These are phyloP conservation scores for Mastacembelus armatus DNA, from an alignment of 2,797 vertebrate species.

Conservation along the genomic window DNA sequence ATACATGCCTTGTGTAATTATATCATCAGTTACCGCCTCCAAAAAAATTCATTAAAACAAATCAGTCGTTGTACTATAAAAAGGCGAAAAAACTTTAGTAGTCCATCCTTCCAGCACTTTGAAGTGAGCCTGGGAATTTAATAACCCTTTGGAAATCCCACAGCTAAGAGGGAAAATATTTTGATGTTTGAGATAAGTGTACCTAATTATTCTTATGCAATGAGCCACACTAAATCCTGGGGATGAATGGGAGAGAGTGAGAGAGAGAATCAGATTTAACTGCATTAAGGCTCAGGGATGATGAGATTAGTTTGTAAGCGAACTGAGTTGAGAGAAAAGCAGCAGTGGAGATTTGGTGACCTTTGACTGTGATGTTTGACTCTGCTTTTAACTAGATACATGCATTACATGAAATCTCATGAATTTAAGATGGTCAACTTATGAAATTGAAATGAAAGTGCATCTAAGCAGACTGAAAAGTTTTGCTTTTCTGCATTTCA, in stretches of 20 bases:
- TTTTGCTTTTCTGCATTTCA: slow-evolving; percentile 9
- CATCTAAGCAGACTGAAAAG: slow-evolving; percentile 13
- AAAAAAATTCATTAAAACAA: too few species aligned
- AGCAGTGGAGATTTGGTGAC: slow-evolving; percentile 41
- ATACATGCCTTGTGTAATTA: too few species aligned
- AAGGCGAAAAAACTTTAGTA: too few species aligned
- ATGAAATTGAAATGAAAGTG: slow-evolving; percentile 27
- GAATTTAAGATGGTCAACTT: slow-evolving; percentile 2
- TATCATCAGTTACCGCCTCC: too few species aligned
- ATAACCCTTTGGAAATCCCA: slow-evolving; percentile 42
- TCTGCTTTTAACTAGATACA: slow-evolving; percentile 29
- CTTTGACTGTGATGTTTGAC: slow-evolving; percentile 37
- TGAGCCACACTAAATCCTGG: slow-evolving; percentile 51
- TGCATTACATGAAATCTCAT: slow-evolving; percentile 36
- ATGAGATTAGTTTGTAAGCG: slow-evolving; percentile 75
- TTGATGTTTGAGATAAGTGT: slow-evolving; percentile 53
- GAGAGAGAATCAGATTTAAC: slow-evolving; percentile 73
- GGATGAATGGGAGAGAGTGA: slow-evolving; percentile 68
- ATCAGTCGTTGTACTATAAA: too few species aligned
- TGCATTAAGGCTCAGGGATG: slow-evolving; percentile 75
- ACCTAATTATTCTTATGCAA: slow-evolving; percentile 73
- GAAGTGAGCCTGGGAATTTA: slow-evolving; percentile 7
- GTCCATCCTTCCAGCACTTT: slow-evolving; percentile 11
- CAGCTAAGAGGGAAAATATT: slow-evolving; percentile 47
- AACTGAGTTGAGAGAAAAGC: slow-evolving; percentile 57